These are phyloP conservation scores for Lamellibrachia luymesi DNA, from an alignment of 1,140 invertebrate species.

Conservation along the genomic window DNA sequence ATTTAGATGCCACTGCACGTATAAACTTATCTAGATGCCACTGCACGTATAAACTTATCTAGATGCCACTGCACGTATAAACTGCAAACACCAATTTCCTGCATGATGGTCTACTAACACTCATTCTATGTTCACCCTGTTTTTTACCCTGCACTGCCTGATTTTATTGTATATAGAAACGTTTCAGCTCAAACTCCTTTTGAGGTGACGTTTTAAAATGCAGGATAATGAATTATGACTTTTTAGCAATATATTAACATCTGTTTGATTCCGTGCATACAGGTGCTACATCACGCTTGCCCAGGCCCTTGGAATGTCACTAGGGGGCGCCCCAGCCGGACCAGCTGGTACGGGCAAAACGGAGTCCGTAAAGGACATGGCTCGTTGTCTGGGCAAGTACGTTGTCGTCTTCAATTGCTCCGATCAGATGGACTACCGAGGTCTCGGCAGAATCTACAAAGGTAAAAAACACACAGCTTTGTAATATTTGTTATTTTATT, in stretches of 20 bases:
- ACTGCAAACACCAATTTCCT: neutral
- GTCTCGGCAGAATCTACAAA: constrained; percentile 86
- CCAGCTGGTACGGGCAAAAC: constrained; percentile 96
- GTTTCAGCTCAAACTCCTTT: too few relatives aligned
- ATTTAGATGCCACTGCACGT: neutral
- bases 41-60: neutral
- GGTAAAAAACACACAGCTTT: constrained; percentile 50
- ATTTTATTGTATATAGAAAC: too few relatives aligned
- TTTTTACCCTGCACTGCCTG: too few relatives aligned
- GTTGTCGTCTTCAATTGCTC: constrained; percentile 98
- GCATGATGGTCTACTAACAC: too few relatives aligned
- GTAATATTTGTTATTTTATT: too few relatives aligned
- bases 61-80: neutral
- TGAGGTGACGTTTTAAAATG: too few relatives aligned
- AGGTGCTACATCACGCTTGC: constrained; percentile 96
- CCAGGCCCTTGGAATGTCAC: constrained; percentile 91
- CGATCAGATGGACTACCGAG: constrained; percentile 97
- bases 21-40: neutral
- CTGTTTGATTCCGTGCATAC: constrained; percentile 23
- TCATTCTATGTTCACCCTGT: too few relatives aligned
- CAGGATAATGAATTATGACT: too few relatives aligned
- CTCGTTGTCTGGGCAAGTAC: constrained; percentile 94
- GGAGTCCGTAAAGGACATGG: constrained; percentile 97
- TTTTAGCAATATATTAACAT: neutral
- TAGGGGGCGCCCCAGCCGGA: constrained; percentile 93